These are phyloP conservation scores for Rhagonycha fulva DNA, from an alignment of 2,888 invertebrate species.

Conservation along the genomic window DNA sequence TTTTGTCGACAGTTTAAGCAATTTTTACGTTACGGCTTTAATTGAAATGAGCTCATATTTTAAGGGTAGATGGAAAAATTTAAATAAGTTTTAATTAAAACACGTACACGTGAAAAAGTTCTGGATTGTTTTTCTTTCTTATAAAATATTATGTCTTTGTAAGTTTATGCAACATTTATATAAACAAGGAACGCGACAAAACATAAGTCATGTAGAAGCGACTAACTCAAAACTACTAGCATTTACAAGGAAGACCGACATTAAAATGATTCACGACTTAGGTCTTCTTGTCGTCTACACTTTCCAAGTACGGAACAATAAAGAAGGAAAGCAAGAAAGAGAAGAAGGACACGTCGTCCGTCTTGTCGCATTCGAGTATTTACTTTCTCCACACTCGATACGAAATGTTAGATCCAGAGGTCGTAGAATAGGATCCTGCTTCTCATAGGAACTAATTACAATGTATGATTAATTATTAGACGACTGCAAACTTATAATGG, in stretches of 20 bases:
- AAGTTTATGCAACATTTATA: constrained; percentile 5
- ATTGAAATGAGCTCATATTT: not conserved
- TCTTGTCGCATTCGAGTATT: constrained; percentile 16
- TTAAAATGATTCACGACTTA: constrained; percentile 24
- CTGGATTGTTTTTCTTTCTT: not conserved
- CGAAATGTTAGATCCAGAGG: constrained; percentile 31
- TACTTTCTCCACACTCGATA: constrained; percentile 22
- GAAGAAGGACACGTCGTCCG: not conserved
- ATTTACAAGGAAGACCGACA: constrained; percentile 23
- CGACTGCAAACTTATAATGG: constrained; percentile 51
- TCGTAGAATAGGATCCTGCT: constrained; percentile 34
- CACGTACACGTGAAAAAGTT: not conserved
- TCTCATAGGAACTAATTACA: constrained; percentile 55
- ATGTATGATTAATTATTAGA: constrained; percentile 58
- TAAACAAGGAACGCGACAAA: constrained; percentile 16
- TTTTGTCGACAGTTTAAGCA: constrained; percentile 12
- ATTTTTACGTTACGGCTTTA: not conserved
- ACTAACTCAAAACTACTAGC: constrained; percentile 22
- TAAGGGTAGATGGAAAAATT: not conserved
- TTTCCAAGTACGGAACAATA: constrained; percentile 3
- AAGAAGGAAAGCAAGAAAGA: not conserved
- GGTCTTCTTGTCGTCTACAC: constrained; percentile 9
- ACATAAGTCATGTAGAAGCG: constrained; percentile 19
- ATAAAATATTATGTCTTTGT: constrained; percentile 2
- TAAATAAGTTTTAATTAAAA: not conserved